Conservation (phyloP, 2,113 vertebrate species). For the Otocyon megalotis region DNA sequence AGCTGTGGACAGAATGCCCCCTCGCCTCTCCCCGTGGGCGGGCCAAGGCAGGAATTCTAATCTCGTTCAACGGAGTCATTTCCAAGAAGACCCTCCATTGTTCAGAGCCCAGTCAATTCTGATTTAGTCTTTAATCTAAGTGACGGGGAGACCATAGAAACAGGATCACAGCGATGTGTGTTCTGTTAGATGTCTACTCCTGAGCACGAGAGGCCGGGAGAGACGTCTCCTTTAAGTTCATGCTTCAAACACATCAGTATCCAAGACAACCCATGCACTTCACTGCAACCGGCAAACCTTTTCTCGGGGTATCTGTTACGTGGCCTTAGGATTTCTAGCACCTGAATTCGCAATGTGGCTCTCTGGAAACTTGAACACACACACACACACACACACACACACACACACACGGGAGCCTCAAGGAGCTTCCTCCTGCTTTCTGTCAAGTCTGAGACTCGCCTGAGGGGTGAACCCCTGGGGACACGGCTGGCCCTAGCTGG, state of each 20-base stretch:
- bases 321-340: fast-evolving
- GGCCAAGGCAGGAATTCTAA: background rate
- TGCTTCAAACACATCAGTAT: fast-evolving
- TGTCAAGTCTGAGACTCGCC: background rate
- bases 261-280: fast-evolving
- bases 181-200: background rate
- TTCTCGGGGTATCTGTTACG: fast-evolving
- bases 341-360: too few relatives aligned
- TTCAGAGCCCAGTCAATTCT: fast-evolving
- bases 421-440: fast-evolving
- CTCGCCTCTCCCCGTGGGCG: fast-evolving
- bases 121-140: background rate
- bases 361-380: too few relatives aligned
- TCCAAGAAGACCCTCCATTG: background rate
- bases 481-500: fast-evolving
- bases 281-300: fast-evolving
- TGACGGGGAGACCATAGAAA: fast-evolving
- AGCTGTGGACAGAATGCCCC: fast-evolving
- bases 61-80: background rate
- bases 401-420: background rate
- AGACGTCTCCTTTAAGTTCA: fast-evolving
- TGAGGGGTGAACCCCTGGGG: fast-evolving
- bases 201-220: background rate
- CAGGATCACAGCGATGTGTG: background rate
- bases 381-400: too few relatives aligned